phyloP scores from a whole-genome alignment of 2,113 vertebrate species.

The Heptranchias perlo region DNA sequence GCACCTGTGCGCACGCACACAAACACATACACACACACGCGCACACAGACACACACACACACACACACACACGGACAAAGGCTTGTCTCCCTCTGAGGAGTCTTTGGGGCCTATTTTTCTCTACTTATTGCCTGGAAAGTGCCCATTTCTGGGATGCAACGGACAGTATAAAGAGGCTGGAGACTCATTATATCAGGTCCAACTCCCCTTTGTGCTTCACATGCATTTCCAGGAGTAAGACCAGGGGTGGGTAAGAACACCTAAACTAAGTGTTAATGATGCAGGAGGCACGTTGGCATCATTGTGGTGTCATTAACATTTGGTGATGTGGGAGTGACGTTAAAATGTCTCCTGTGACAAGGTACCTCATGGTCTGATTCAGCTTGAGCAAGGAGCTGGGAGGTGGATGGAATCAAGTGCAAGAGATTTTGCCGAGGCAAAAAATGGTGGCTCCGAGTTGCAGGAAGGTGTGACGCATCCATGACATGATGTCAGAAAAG shows the following conservation, averaged over 20 bases:
- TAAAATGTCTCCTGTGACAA: background rate
- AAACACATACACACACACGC: background rate
- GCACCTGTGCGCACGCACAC: background rate
- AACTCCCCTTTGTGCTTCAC: background rate
- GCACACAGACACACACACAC: background rate
- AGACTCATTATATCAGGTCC: background rate
- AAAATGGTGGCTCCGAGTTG: background rate
- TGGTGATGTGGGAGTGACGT: background rate
- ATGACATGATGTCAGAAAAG: background rate
- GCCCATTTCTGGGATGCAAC: background rate
- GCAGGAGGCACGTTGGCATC: background rate
- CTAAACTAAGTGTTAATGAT: background rate
- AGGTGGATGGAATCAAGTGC: background rate
- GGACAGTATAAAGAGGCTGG: background rate
- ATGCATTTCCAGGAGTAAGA: background rate
- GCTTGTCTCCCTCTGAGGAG: background rate
- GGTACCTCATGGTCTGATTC: background rate
- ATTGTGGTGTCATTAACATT: background rate
- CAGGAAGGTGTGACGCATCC: background rate
- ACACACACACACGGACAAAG: background rate
- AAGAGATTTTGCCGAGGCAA: background rate
- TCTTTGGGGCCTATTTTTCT: background rate
- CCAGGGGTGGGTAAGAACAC: background rate
- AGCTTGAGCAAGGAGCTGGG: background rate
- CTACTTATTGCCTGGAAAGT: background rate